These are phyloP conservation scores for Leptogaster cylindrica DNA, from an alignment of 2,888 invertebrate species.

Conservation along the genomic window DNA sequence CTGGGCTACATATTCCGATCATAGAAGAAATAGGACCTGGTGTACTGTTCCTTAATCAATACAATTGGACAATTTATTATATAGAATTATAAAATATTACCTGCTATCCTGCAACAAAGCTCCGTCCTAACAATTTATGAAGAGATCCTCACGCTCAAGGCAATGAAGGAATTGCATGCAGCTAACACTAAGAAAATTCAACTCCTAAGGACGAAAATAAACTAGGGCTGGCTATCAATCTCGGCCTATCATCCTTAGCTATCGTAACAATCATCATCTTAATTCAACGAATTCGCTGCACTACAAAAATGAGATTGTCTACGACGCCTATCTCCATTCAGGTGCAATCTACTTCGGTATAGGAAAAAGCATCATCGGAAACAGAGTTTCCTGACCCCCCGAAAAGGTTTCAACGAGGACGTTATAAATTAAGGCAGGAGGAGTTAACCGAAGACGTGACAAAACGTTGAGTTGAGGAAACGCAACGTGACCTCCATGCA, in stretches of 20 bases:
- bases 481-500: no score
- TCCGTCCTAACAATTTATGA: not conserved
- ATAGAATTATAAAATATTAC: not conserved
- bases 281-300: not conserved
- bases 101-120: not conserved
- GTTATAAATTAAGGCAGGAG: not conserved
- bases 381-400: not conserved
- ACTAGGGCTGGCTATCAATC: not conserved
- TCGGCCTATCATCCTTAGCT: not conserved
- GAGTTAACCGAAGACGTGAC: not conserved
- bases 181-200: not conserved
- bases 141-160: not conserved
- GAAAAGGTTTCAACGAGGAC: not conserved
- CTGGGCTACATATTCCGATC: not conserved
- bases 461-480: no score
- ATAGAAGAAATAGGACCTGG: not conserved
- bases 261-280: not conserved
- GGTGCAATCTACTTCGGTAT: not conserved
- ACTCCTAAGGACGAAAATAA: not conserved
- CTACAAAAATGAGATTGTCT: not conserved
- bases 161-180: not conserved
- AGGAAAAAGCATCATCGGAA: no score
- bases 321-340: not conserved
- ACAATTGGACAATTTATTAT: not conserved
- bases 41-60: not conserved